Base-by-base conservation (phyloP, 2,797 vertebrate species). In the Mormyrus hasselquistii region DNA sequence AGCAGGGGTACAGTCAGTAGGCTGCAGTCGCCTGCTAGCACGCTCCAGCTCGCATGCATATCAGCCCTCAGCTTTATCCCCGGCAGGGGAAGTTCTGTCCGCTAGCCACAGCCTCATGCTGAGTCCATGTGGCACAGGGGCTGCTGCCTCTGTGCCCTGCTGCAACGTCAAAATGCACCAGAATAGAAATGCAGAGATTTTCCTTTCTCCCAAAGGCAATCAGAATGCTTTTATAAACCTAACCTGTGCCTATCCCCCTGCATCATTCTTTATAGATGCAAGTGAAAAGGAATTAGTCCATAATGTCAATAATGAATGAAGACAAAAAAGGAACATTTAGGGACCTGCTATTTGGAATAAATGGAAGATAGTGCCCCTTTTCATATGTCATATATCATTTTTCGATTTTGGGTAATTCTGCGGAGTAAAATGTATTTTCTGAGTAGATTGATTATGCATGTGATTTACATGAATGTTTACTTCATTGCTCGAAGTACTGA, bases 81-180 rank as follows among this genome's bases (percentile, higher is more conserved):
- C 5, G 7, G 55, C 57, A 52, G 44, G 57, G 41, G 25, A 14
- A 9, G 34, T 12, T 16, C 34, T 87, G 89, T 69, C 62, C 25
- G 2, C 12, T 86, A 2, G 69, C 91, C 92, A 91, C 7, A 3
- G 1, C 16, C 82, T 90, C 90, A 89, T 22, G 88, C 90, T 57
- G 91, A 47, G 91, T 34, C 90, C 92, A 91, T 93, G 92, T 93
- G 92, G 90, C 91, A 57, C 0, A 25, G 90, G 91, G 88, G 91
- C 92, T 91, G 91, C 90, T 52, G 50, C 34, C 50, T 38, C 65
- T 87, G 38, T 59, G 59, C 69, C 88, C 87, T 57, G 25, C 88
- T 57, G 34, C 88, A 91, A 91, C 92, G 90, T 91, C 90, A 91
- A 88, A 34, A 8, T 2, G 34, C 89, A 86, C 82, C 14, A 49